Percentiles rank a stretch among this genome's conserved stretches.
Conservation (phyloP, 2,888 invertebrate species). For the Leistus spinibarbis region DNA sequence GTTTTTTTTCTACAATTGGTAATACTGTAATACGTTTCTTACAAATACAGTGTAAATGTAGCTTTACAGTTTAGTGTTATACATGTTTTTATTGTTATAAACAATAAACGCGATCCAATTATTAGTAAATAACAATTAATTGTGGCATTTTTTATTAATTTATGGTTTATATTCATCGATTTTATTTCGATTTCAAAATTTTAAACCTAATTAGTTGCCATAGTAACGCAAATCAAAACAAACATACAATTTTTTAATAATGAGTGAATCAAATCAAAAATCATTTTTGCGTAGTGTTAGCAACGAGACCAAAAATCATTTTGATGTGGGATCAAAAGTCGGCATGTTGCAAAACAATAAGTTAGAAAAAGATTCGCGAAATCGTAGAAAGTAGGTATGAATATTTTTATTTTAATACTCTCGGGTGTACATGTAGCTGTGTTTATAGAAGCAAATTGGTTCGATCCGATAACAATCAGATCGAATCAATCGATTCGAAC, state of each 20-base stretch:
- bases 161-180: no score
- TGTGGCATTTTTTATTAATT: no score
- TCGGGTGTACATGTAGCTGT: background rate
- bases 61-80: no score
- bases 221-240: slow-evolving; percentile 19
- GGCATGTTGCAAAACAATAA: slow-evolving; percentile 43
- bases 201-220: slow-evolving; percentile 2
- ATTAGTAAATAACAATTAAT: no score
- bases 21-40: no score
- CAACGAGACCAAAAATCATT: slow-evolving; percentile 51
- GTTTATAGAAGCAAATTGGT: background rate
- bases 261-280: slow-evolving; percentile 13
- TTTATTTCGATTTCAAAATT: no score
- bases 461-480: background rate
- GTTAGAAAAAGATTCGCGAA: slow-evolving; percentile 7
- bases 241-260: slow-evolving; percentile 8
- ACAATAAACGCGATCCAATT: no score
- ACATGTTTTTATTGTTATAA: no score
- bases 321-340: slow-evolving; percentile 49
- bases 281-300: slow-evolving; percentile 42
- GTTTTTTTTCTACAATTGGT: no score
- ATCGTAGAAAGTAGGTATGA: slow-evolving; percentile 1
- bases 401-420: background rate
- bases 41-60: no score
- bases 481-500: background rate